Evolutionary conservation across 2,888 invertebrate species (phyloP), one percentile per base, ranked within the genome.

Genomic region (Aphidius colemani): DNA sequence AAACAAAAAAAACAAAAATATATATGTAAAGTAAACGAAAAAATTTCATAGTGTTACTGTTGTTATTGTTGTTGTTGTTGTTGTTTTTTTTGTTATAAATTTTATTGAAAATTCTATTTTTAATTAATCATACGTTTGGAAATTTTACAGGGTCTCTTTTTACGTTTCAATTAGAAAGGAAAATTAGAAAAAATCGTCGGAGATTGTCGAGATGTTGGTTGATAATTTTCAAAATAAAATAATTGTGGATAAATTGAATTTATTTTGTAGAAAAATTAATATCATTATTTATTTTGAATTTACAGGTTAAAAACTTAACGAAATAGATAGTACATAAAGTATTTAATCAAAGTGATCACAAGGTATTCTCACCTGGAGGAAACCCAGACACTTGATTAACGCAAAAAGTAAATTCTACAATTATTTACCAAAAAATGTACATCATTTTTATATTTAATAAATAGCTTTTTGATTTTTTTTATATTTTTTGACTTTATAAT

Each of bases 271-370:
- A 75, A 74, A 78, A 79, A 79, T 78, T 78, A 76, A 78, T 78
- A 69, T 67, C 69, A 74, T 77, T 71, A 75, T 78, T 79, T 74
- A 77, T 77, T 18, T 77, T 70, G 70, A 73, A 74, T 67, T 69
- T 75, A 78, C 74, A 78, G 72, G 73, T 74, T 78, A 75, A 76
- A 76, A 77, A 77, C 74, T 74, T 75, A 71, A 74, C 73, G 72
- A 75, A 71, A 70, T 69, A 70, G 68, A 70, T 69, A 70, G 68
- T 67, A 68, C 69, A 68, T 65, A 59, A 46, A 63, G 61, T 40
- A 64, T 58, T 60, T 63, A 55, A 43, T 53, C 59, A 62, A 51
- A 57, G 53, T 61, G 63, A 63, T 63, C 57, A 39, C 45, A 18
- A 44, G 8, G 43, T 60, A 63, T 66, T 68, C 70, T 71, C 70